Conservation (phyloP, 2,113 vertebrate species). For the Lophius piscatorius region DNA sequence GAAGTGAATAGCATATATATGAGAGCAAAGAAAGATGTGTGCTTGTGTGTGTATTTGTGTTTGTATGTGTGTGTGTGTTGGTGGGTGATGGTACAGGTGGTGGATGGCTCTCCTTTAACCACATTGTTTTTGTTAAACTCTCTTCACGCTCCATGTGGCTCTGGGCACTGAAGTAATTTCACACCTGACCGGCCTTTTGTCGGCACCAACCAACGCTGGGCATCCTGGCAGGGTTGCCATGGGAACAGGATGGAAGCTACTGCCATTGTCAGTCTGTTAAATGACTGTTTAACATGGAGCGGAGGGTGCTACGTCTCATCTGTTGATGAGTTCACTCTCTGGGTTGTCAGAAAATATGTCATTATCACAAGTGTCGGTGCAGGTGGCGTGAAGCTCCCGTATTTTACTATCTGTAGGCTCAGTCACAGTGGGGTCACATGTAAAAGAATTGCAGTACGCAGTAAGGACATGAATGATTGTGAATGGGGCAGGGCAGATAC, state of each 20-base stretch:
- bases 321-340: constrained; percentile 54
- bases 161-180: constrained; percentile 71
- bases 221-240: constrained; percentile 56
- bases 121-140: constrained; percentile 72
- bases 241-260: constrained; percentile 60
- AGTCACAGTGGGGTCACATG: constrained; percentile 44
- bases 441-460: constrained; percentile 39
- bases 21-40: constrained; percentile 25
- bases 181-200: constrained; percentile 69
- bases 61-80: constrained; percentile 22
- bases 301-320: constrained; percentile 34
- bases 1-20: constrained; percentile 33
- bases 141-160: constrained; percentile 62
- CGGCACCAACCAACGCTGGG: constrained; percentile 27
- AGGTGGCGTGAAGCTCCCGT: constrained; percentile 16
- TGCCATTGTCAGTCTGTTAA: constrained; percentile 61
- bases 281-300: constrained; percentile 71
- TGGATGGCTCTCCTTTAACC: constrained; percentile 40
- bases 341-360: constrained; percentile 48
- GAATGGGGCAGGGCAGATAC: constrained; percentile 2
- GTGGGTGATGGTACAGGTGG: neutral
- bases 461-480: constrained; percentile 11
- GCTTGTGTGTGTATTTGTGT: too few species aligned
- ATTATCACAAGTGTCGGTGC: constrained; percentile 47
- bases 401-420: constrained; percentile 40